A percentile compares a stretch with the other conserved stretches of the same genome.
Conservation (phyloP, 2,888 invertebrate species). For the Netelia melanura region DNA sequence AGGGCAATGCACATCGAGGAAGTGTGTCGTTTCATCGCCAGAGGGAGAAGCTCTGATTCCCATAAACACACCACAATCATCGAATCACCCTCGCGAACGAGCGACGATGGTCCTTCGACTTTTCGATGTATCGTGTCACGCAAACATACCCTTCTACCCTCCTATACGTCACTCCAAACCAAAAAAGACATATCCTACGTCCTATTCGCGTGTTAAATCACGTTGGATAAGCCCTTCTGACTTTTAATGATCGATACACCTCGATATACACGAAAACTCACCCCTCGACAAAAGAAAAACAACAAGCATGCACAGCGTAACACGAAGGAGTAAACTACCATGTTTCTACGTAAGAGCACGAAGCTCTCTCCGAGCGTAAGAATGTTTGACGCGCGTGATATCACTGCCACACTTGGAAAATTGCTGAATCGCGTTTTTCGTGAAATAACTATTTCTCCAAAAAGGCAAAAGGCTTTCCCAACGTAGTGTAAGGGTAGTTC, state of each 20-base stretch:
- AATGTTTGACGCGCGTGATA: constrained; percentile 25
- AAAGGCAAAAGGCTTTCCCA: too few relatives aligned
- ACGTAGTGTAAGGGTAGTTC: too few relatives aligned
- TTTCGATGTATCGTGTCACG: constrained; percentile 50
- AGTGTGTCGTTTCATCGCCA: constrained; percentile 25
- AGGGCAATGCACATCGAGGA: neutral
- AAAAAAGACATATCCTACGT: neutral
- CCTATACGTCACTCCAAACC: neutral
- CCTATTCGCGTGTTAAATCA: neutral
- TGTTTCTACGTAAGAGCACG: constrained; percentile 49
- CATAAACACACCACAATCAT: constrained; percentile 21
- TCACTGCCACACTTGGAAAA: constrained; percentile 24
- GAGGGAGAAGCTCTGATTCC: constrained; percentile 16
- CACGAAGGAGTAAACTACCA: constrained; percentile 34
- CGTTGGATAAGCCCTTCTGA: neutral
- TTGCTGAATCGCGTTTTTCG: constrained; percentile 64
- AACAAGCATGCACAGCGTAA: neutral
- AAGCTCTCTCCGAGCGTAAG: constrained; percentile 19
- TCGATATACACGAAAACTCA: neutral
- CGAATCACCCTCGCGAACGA: constrained; percentile 4
- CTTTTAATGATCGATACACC: neutral
- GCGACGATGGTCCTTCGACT: constrained; percentile 31
- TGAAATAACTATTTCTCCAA: constrained; percentile 18
- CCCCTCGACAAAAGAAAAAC: too few relatives aligned
- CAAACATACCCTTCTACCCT: constrained; percentile 16